These are phyloP conservation scores for Bergia sp. DNA, from an alignment of 92 coral and sea anemone species.

Conservation along the genomic window DNA sequence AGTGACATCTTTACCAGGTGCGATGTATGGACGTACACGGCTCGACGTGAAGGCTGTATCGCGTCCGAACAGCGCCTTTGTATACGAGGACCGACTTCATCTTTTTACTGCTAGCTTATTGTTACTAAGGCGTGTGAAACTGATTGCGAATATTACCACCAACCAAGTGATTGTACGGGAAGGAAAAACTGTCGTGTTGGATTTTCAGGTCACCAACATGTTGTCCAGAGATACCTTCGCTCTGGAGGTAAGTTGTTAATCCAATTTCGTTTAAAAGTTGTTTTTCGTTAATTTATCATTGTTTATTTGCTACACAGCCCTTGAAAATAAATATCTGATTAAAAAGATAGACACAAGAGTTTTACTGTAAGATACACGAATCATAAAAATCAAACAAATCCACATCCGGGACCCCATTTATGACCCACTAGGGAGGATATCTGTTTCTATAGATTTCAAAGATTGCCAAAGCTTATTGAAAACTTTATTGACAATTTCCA, in stretches of 20 bases:
- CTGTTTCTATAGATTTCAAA: not conserved
- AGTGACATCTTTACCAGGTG: conserved; percentile 9
- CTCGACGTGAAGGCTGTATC: conserved; percentile 8
- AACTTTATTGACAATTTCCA: no score
- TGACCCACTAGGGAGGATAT: no score
- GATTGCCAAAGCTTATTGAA: no score
- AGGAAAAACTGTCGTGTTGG: not conserved
- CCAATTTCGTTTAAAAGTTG: not conserved
- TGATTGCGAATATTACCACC: not conserved
- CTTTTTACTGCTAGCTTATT: conserved; percentile 18
- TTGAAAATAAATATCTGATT: no score
- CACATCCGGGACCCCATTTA: no score
- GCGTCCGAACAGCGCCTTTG: not conserved
- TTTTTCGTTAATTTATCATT: not conserved
- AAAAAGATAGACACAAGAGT: no score
- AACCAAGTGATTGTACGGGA: not conserved
- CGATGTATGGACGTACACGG: not conserved
- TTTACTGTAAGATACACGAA: no score
- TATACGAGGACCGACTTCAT: not conserved
- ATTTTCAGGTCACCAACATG: conserved; percentile 6
- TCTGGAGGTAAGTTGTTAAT: not conserved
- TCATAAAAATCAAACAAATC: no score
- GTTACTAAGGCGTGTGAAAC: conserved; percentile 2
- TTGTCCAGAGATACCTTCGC: conserved; percentile 10
- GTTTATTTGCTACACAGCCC: not conserved